Conservation (phyloP, 2,888 invertebrate genomes). For the Parnassius mnemosyne region DNA sequence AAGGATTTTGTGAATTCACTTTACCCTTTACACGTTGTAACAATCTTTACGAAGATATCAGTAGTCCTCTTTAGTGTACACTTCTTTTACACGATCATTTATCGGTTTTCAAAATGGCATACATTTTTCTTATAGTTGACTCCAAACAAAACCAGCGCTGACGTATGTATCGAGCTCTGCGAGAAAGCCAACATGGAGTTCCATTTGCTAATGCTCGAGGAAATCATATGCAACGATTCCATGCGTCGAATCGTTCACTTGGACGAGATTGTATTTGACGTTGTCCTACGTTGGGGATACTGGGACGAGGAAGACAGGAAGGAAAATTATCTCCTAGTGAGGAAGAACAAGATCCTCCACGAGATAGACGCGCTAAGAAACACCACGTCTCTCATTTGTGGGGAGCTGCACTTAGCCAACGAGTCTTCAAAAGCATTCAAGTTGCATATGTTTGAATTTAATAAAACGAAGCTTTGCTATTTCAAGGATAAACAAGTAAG, state of each 20-base stretch:
- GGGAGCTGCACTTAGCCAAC: slow-evolving; percentile 90
- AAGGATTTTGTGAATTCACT: too few relatives aligned
- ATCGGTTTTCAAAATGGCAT: too few relatives aligned
- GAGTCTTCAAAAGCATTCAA: slow-evolving; percentile 87
- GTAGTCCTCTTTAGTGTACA: too few relatives aligned
- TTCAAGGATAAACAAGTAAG: too few relatives aligned
- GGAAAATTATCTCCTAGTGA: slow-evolving; percentile 88
- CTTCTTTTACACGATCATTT: too few relatives aligned
- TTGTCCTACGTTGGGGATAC: slow-evolving; percentile 90
- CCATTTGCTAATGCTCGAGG: slow-evolving; percentile 88
- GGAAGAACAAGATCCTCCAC: slow-evolving; percentile 69
- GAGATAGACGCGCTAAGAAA: slow-evolving; percentile 78
- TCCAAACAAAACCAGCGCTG: slow-evolving; percentile 88
- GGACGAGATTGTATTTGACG: slow-evolving; percentile 84
- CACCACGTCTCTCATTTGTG: slow-evolving; percentile 83
- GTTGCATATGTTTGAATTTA: slow-evolving; percentile 84
- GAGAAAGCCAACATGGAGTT: slow-evolving; percentile 82
- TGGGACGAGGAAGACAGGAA: slow-evolving; percentile 94
- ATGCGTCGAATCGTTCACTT: slow-evolving; percentile 89
- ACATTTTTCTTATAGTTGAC: too few relatives aligned
- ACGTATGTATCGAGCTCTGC: slow-evolving; percentile 86
- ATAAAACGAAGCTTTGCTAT: too few relatives aligned
- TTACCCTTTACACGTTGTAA: too few relatives aligned
- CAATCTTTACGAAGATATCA: too few relatives aligned
- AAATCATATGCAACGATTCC: slow-evolving; percentile 88